Evolutionary conservation across 1,140 invertebrate species (phyloP).

Genomic region (Neodiprion virginianus): DNA sequence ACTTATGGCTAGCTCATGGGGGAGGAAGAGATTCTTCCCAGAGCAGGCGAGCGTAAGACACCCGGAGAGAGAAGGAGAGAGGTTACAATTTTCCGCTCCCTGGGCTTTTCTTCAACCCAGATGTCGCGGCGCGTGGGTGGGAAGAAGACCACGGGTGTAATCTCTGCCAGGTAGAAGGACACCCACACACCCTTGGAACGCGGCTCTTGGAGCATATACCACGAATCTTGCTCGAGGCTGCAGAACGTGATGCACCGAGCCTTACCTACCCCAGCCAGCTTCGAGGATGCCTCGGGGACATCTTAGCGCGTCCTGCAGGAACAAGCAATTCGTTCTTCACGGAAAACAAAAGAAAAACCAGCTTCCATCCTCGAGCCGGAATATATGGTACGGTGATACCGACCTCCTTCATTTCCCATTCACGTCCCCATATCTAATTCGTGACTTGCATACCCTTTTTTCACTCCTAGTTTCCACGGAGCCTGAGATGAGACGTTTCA

Average conservation of each 20-base stretch:
- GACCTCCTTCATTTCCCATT: too few species aligned
- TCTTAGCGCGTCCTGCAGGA: constrained; percentile 8
- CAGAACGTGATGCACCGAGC: not conserved
- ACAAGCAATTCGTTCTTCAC: constrained; percentile 11
- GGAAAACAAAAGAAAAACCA: not conserved
- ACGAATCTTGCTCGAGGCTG: not conserved
- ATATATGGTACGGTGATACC: too few species aligned
- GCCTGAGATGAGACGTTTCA: too few species aligned
- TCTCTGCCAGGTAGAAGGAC: not conserved
- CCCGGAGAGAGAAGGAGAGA: not conserved
- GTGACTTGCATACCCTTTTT: too few species aligned
- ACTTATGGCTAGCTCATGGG: not conserved
- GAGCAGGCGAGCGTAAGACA: too few species aligned
- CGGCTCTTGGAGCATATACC: too few species aligned
- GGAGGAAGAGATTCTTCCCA: not conserved
- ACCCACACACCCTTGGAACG: too few species aligned
- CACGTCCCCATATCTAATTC: too few species aligned
- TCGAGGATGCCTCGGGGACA: constrained; percentile 9
- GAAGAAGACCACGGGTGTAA: not conserved
- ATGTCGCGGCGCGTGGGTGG: not conserved
- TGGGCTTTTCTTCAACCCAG: constrained; percentile 4
- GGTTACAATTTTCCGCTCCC: not conserved
- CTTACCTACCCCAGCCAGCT: not conserved
- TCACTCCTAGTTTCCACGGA: too few species aligned
- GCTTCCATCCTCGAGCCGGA: not conserved